Base-by-base conservation (phyloP, 2,888 invertebrate species). In the Cosmorhoe ocellata region DNA sequence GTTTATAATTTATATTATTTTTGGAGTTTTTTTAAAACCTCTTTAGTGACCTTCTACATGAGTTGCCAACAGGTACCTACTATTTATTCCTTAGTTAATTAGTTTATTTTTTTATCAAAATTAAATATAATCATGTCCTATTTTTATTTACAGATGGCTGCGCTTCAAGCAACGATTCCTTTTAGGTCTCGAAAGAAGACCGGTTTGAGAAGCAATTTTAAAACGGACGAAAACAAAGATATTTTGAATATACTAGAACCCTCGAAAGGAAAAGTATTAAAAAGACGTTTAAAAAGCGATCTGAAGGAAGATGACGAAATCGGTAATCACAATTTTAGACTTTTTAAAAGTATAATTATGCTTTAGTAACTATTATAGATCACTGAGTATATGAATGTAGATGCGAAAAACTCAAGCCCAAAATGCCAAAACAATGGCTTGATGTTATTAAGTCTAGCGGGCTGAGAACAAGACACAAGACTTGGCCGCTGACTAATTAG, bases 141-240 rank as follows among this genome's bases (percentile, higher is more conserved):
- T 27, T 41, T 33, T 46, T 52, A 42, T 53, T 22, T 44, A 61
- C 71, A 87, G 83, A 90, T 90, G 90, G 77, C 89, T 43, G 71
- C 81, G 22, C 63, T 85, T 10, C 92, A 92, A 70, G 78, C 82
- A 27, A 82, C 79, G 1, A 87, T 92, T 51, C 81, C 89, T 6
- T 92, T 92, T 59, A 85, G 79, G 59, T 73, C 84, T 18, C 81
- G 90, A 8, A 92, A 92, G 62, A 91, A 81, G 54, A 74, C 81
- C 3, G 67, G 71, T 55, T 49, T 72, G 24, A 65, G 61, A 37
- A 61, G 57, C 36, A 71, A 65, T 53, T 58, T 50, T 11, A 70
- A 74, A 59, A 58, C 63, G n/a, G 76, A 80, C 52, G 84, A 85
- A 68, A 85, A 84, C 65, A 66, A 76, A 65, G 69, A 77, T 47